Base-by-base conservation (phyloP, 2,797 vertebrate genomes). In the Takifugu ocellatus region DNA sequence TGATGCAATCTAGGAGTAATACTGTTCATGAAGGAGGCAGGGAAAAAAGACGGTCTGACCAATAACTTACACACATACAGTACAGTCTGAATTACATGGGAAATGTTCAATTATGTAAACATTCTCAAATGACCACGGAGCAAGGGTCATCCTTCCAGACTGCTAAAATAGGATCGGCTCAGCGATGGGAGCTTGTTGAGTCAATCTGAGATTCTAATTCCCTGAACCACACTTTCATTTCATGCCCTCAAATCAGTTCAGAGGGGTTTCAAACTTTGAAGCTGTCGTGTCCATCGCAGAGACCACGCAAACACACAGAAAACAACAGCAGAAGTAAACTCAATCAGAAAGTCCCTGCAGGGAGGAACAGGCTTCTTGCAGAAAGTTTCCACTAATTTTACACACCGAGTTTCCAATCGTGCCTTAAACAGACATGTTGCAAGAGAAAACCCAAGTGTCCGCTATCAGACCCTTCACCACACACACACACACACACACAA, bases 1-100 rank as follows among this genome's bases (percentile, higher is more conserved):
- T 88, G 87, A 90, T 88, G 88, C 87, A 90, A 90, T 75, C 51
- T 43, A 72, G 64, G 74, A 52, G 87, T 81, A 90, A 90, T 78
- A 85, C 80, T 70, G 81, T 74, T 69, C n/a, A 29, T 56, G 65
- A 64, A 66, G 5, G 14, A 45, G 48, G 25, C 21, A 21, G 31
- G 49, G 12, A 6, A 15, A 24, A 24, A 42, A 31, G 47, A 51
- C 5, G 42, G 74, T 52, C 64, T 12, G 66, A 53, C 49, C 63
- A 68, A 67, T 68, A 63, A 83, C 70, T 49, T 61, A 61, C 48
- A 57, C 44, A 17, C 57, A 61, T 64, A 60, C 66, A 66, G 70
- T 49, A 67, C 44, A 64, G 49, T 54, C n/a, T 43, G 12, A 54
- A 36, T 1, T 77, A 60, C 78, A 78, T 84, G 85, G 84, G 84